Evolutionary conservation across 2,113 vertebrate species (phyloP), one percentile per base, ranked within the genome.

Genomic region (Pogona vitticeps): DNA sequence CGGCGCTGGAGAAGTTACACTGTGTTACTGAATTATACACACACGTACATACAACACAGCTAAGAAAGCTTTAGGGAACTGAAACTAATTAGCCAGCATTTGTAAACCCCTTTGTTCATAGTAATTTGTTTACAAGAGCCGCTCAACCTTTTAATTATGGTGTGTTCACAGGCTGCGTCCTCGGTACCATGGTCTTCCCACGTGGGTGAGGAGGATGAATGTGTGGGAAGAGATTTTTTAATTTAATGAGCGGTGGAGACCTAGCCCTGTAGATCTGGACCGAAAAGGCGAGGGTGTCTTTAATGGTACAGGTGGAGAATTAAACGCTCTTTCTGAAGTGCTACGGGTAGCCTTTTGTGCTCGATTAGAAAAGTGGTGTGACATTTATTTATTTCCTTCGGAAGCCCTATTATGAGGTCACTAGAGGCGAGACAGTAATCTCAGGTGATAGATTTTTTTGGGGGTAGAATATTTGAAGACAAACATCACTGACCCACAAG

Each of bases 101-200:
- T 97, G 95, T 96, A 97, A 95, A 95, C 96, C 95, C 96, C 94
- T 97, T 97, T 98, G 97, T 97, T 97, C 94, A 96, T 92, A 96
- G 94, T 97, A 97, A 97, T 96, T 93, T 98, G 96, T 97, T 98
- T 97, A 98, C 96, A 97, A 94, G 96, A 96, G 93, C 95, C 95
- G 95, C 92, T 95, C 96, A 96, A 96, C 96, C 96, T 96, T 97
- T 97, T 97, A 97, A 98, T 98, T 97, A 97, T 36, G 90, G 91
- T 93, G 89, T 93, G 89, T 93, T 94, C 94, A 71, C 21, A 93
- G 96, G 95, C 96, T 91, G 85, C 82, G 83, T 93, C 91, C 91
- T 88, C 5, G 46, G 93, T 91, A 92, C 87, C 76, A 36, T 81
- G 46, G 56, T 15, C 78, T 77, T 93, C 85, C 80, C 40, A 36